Conservation (phyloP, 2,797 vertebrate species). For the Phalloptychus januarius region DNA sequence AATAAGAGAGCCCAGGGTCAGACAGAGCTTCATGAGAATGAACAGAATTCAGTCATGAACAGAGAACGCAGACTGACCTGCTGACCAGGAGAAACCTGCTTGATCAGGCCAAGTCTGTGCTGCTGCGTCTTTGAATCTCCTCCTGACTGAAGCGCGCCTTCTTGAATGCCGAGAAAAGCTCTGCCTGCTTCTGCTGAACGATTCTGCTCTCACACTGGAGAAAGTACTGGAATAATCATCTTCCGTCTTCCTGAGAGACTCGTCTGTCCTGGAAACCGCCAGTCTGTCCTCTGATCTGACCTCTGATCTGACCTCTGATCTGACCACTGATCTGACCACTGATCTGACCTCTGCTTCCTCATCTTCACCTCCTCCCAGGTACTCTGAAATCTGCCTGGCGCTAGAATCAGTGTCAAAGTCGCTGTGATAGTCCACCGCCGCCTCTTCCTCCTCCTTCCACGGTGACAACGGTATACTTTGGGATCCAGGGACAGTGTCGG, state of each 20-base stretch:
- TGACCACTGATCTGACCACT: slow-evolving; percentile 7
- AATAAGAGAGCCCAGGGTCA: neutral
- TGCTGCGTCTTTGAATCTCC: slow-evolving; percentile 72
- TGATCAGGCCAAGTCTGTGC: slow-evolving; percentile 81
- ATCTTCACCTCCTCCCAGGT: slow-evolving; percentile 50
- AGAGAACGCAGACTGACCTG: slow-evolving; percentile 72
- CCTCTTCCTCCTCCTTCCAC: slow-evolving; percentile 18
- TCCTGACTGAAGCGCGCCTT: neutral
- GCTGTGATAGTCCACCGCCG: slow-evolving; percentile 52
- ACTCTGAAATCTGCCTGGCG: slow-evolving; percentile 78
- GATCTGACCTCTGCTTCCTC: slow-evolving; percentile 41
- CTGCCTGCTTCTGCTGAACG: slow-evolving; percentile 10
- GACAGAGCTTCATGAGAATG: neutral
- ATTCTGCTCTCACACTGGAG: slow-evolving; percentile 26
- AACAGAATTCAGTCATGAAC: neutral
- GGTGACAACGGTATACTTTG: neutral
- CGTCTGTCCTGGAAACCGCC: slow-evolving; percentile 34
- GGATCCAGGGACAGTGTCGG: neutral
- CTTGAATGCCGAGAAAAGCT: neutral
- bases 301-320: slow-evolving; percentile 25
- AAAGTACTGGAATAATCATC: slow-evolving; percentile 28
- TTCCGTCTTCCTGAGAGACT: slow-evolving; percentile 18
- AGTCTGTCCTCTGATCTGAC: slow-evolving; percentile 17
- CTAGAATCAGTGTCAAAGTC: slow-evolving; percentile 70
- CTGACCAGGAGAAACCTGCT: slow-evolving; percentile 55